Evolutionary conservation across 2,888 invertebrate species (phyloP), one percentile per base, ranked within the genome.

Genomic region (Cryptus armator): DNA sequence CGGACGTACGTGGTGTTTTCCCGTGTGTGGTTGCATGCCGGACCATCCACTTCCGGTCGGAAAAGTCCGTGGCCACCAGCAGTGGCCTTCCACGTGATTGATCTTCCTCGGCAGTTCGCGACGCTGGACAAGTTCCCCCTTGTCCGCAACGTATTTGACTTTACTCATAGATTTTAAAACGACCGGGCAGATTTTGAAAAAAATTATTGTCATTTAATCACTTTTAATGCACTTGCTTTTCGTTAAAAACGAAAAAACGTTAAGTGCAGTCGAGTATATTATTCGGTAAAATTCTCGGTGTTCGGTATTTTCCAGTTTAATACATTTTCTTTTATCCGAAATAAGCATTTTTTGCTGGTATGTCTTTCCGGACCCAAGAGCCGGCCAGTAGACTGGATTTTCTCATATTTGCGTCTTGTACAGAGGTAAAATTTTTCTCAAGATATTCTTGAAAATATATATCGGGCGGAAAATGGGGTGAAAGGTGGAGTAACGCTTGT

Each of bases 31-130:
- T 24, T 66, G 71, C 44, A 82, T 64, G 56, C 66, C 32, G 53
- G 53, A 56, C 71, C 72, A 10, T 24, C 51, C 19, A 19, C 70
- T 67, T 53, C 82, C 71, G 82, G 24, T 77, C 56, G 59, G 59
- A 59, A 78, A 78, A 19, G 59, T 72, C 24, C 48, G 67, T n/a
- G 48, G 24, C 70, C 43, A 70, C 24, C 32, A 10, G 46, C 37
- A 24, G 19, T 68, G 43, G 62, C 6, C 62, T 64, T 76, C 48
- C 53, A 10, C 75, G 70, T 76, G 70, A 76, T 81, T 70, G 62
- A 76, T 70, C 64, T 81, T 53, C 43, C 70, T 19, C 37, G 32
- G 3, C 53, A 66, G 19, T 44, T 66, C 53, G 44, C 24, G 44
- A 32, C 24, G 29, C 77, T 77, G 16, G 56, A 6, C 24, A 51